These are phyloP conservation scores for Drosophila sucinea DNA, from an alignment of 1,140 invertebrate species.

Conservation along the genomic window DNA sequence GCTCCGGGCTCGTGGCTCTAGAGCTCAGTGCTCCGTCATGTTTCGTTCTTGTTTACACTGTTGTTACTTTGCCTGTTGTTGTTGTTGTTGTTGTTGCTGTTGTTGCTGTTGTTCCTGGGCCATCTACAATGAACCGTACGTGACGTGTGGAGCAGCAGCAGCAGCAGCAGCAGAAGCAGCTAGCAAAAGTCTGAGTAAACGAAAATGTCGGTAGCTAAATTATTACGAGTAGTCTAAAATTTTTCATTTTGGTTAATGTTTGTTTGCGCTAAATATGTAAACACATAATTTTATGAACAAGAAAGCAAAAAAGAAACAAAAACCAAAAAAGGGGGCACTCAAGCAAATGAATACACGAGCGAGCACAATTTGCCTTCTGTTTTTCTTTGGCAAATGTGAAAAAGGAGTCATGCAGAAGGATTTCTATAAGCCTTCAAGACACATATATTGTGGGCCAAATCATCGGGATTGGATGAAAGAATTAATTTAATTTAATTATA, in stretches of 20 bases:
- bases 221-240: conserved; percentile 50
- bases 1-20: background rate
- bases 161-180: background rate
- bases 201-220: conserved; percentile 49
- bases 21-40: conserved; percentile 35
- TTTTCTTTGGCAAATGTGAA: background rate
- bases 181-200: conserved; percentile 71
- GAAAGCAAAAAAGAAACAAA: background rate
- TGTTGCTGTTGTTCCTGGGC: conserved; percentile 26
- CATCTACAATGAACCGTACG: conserved; percentile 35
- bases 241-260: conserved; percentile 57
- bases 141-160: conserved; percentile 35
- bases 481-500: no score
- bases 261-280: conserved; percentile 40
- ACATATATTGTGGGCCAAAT: no score
- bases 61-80: conserved; percentile 33
- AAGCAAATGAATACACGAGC: conserved; percentile 38
- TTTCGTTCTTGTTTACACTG: conserved; percentile 55
- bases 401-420: background rate
- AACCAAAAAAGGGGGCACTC: background rate
- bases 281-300: conserved; percentile 19
- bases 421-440: background rate
- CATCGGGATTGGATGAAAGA: no score
- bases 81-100: conserved; percentile 28
- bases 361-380: conserved; percentile 7